Conservation (phyloP, 2,888 invertebrate genomes). For the Pyralis farinalis region DNA sequence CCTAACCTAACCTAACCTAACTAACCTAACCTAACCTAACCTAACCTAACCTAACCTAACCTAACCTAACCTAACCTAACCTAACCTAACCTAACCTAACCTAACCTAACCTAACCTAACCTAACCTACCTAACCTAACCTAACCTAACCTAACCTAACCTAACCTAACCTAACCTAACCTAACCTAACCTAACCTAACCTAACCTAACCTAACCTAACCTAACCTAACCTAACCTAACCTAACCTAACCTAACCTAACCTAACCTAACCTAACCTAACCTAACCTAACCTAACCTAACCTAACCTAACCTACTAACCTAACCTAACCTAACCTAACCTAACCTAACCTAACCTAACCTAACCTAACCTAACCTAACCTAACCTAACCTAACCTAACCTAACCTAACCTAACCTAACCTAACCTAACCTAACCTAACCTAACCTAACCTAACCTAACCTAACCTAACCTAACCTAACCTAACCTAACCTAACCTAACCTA, state of each 20-base stretch:
- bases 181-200: conserved; percentile 20
- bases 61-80: conserved; percentile 17
- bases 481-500: conserved; percentile 13
- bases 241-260: conserved; percentile 11
- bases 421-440: conserved; percentile 14
- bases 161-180: conserved; percentile 17
- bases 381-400: neutral
- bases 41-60: conserved; percentile 9
- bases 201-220: conserved; percentile 14
- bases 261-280: conserved; percentile 17
- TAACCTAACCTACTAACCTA: no score
- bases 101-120: conserved; percentile 13
- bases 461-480: conserved; percentile 9
- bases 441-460: conserved; percentile 18
- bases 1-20: conserved; percentile 19
- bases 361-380: no score
- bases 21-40: conserved; percentile 15
- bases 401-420: conserved; percentile 9
- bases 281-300: conserved; percentile 17
- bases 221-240: conserved; percentile 9
- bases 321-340: neutral
- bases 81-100: conserved; percentile 12
- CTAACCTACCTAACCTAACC: conserved; percentile 20
- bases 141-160: conserved; percentile 17
- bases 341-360: no score